A percentile compares a stretch with the other conserved stretches of the same genome.
Evolutionary conservation across 2,113 vertebrate species (phyloP).

Genomic region (Myiozetetes cayanensis): DNA sequence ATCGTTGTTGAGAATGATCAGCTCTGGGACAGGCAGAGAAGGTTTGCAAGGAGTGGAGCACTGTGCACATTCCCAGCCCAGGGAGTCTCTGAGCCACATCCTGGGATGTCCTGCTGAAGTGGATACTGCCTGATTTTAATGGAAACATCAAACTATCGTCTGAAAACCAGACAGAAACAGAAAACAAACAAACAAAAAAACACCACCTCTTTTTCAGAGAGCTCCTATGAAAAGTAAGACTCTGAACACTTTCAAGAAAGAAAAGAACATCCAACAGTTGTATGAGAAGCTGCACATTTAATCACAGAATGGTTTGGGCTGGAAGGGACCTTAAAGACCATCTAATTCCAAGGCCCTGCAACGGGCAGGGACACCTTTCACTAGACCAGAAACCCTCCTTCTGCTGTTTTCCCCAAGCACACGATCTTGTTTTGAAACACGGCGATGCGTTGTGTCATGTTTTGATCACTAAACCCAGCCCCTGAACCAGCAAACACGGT

Average conservation of each 20-base stretch:
- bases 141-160: not conserved
- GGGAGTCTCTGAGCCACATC: not conserved
- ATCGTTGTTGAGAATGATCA: not conserved
- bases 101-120: not conserved
- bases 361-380: accelerated
- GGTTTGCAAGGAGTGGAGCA: not conserved
- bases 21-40: not conserved
- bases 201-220: accelerated
- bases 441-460: accelerated
- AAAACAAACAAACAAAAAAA: not conserved
- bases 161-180: not conserved
- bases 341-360: not conserved
- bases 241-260: not conserved
- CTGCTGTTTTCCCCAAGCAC: not conserved
- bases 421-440: accelerated
- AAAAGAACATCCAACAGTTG: not conserved
- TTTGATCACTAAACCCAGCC: not conserved
- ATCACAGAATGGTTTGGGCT: no score
- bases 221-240: not conserved
- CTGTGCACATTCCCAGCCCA: not conserved
- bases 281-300: not conserved
- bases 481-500: not conserved
- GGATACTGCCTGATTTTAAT: not conserved
- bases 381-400: not conserved
- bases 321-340: not conserved